Base-by-base conservation (phyloP, 2,797 vertebrate species). In the Alauda arvensis region DNA sequence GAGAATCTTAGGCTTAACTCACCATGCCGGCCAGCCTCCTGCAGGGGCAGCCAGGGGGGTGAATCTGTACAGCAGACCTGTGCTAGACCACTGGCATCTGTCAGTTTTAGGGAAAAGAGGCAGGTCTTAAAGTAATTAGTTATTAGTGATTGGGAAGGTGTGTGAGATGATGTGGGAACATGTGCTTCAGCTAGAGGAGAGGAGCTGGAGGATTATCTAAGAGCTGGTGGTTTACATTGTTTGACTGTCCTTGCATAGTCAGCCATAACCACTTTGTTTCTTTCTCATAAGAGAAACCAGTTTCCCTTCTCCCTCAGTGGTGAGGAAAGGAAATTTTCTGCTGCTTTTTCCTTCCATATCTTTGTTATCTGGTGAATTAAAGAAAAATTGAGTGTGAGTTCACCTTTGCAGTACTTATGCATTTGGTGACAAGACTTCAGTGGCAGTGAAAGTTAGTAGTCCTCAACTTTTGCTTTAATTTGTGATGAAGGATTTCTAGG, bases 1-100 rank as follows among this genome's bases (percentile, higher is more conserved):
- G 98, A 96, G 98, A 99, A 99, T 99, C 98, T 97, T 93, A 84
- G 87, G 97, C 98, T 97, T 95, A 97, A 97, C 97, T 95, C 93
- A 55, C 85, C 92, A 85, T 82, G 95, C 96, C 78, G 91, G 83
- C 89, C 85, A 95, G 96, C 95, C 96, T 96, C 96, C 93, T 62
- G 93, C 91, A 95, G 91, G 93, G 94, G 92, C 13, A 40, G 94
- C 85, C 83, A 65, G 45, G 17, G 71, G 86, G 89, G 94, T 89
- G 93, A 92, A 56, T 92, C 86, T n/a, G 52, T 56, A 84, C 37
- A 76, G 80, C 37, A 37, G 37, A 80, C 48, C 57, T 15, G 21
- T 52, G 65, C 69, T 83, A 49, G 87, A 94, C 94, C 84, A 87
- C 63, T 5, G 12, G 42, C 75, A 74, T 63, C 92, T 92, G 85